Evolutionary conservation across 2,888 invertebrate species (phyloP), one percentile per base, ranked within the genome.

Genomic region (Eupsilia transversa): DNA sequence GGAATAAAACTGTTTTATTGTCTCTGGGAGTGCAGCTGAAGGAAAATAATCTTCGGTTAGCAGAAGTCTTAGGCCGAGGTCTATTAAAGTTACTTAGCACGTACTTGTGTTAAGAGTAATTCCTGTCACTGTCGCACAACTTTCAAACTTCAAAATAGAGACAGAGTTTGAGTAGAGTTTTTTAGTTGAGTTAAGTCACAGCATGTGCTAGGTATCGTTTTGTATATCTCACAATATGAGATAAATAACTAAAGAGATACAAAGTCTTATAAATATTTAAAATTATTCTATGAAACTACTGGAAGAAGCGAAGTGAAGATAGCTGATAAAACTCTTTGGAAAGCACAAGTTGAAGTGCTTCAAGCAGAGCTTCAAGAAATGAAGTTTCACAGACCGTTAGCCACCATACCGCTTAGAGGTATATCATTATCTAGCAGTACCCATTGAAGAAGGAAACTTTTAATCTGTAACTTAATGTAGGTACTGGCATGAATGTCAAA

Each of bases 1-100:
- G 30, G 46, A 67, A 82, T 72, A 67, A 74, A 80, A 84, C 52
- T 49, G 66, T 67, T 82, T 85, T 66, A 82, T 72, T 82, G 71
- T 72, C 60, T 78, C 12, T 57, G 12, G 46, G 49, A 54, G 14
- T 73, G 71, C 33, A 64, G 35, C 5, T 64, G 67, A 54, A 54
- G 41, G 38, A 23, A 64, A 70, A 49, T 38, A 20, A 12, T 57
- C 10, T 20, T 41, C 41, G 14, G 1, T 23, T 30, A 46, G 3
- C 23, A 57, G n/a, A 30, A 68, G 14, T 46, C 5, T 54, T 3
- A 54, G 23, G 9, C 23, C 9, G 52, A 10, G 23, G 33, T 30
- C 14, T 17, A 30, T 46, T 30, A 17, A n/a, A 33, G 7, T 54
- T n/a, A 65, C 54, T 17, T 23, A 52, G 5, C 17, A n/a, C 14